Percentiles rank a stretch among this genome's conserved stretches.
phyloP scores from a whole-genome alignment of 2,888 invertebrate species.

The Tillus elongatus region DNA sequence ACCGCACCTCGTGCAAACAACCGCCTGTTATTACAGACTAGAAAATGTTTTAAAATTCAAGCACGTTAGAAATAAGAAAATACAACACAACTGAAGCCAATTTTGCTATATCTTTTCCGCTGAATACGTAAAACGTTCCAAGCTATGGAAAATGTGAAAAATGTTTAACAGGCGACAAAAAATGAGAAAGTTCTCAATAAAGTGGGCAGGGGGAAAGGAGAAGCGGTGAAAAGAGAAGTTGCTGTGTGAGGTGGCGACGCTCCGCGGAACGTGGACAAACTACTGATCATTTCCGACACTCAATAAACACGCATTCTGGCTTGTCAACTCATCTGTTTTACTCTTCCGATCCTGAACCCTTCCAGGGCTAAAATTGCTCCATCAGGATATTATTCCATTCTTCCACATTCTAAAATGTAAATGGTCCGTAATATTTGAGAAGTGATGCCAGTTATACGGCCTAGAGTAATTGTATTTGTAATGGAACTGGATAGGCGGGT shows the following conservation, averaged over 20 bases:
- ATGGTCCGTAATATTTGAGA: too few species aligned
- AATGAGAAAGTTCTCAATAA: conserved; percentile 27
- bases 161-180: conserved; percentile 28
- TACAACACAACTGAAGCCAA: conserved; percentile 26
- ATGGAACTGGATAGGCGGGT: too few species aligned
- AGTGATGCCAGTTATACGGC: too few species aligned
- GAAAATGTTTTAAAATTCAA: conserved; percentile 18
- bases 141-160: conserved; percentile 28
- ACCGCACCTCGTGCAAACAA: too few species aligned
- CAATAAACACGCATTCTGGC: conserved; percentile 25
- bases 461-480: too few species aligned
- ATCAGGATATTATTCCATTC: too few species aligned
- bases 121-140: conserved; percentile 26
- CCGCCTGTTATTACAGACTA: too few species aligned
- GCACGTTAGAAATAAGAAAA: conserved; percentile 29
- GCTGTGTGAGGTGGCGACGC: conserved; percentile 23
- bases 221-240: conserved; percentile 17
- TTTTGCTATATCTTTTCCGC: conserved; percentile 26
- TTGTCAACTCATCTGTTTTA: conserved; percentile 23
- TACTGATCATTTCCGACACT: conserved; percentile 23
- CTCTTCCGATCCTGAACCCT: too few species aligned
- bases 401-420: too few species aligned
- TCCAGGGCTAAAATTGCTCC: too few species aligned
- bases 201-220: too few species aligned
- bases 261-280: conserved; percentile 23